Base-by-base conservation (phyloP, 2,888 invertebrate species). In the Tinea pellionella region DNA sequence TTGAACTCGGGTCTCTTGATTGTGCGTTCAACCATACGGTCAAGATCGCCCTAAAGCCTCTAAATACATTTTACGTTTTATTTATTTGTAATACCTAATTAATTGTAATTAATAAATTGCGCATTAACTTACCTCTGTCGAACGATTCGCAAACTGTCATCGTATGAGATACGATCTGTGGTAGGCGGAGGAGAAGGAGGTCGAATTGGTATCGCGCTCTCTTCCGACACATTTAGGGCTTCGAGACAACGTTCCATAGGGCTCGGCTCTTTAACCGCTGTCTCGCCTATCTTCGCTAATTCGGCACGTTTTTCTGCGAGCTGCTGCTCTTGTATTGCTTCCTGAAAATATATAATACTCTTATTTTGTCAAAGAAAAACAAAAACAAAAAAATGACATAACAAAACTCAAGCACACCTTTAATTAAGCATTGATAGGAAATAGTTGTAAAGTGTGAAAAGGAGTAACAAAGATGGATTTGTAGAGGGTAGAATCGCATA, bases 171-270 rank as follows among this genome's bases (percentile, higher is more conserved):
- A 19, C 69, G 64, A 60, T 84, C 84, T 0, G 82, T 85, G 58
- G 82, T 81, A 61, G 68, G 66, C 0, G 84, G 83, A 12, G 86
- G 83, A 0, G 81, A 75, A 3, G 80, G 67, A 8, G 80, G 74
- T 0, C 78, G 70, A 13, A 74, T 72, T 2, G 86, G 85, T 0
- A 67, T 61, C 0, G 79, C 74, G 59, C 77, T 77, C 42, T 84
- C 86, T 63, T 86, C 86, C 19, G 77, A 78, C 63, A 87, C 87
- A 65, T 83, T 71, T n/a, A 87, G 71, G 1, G 80, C 80, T 0
- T 73, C 62, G 42, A 87, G 74, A 61, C 87, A 87, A 1, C 73
- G 71, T 70, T 86, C 75, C 84, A 86, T 83, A 0, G 73, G 75
- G 62, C 68, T 76, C 2, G 84, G 83, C 62, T 81, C 73, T 0